Evolutionary conservation across 2,888 invertebrate species (phyloP), one percentile per base, ranked within the genome.

Genomic region (Cephus pulcher): DNA sequence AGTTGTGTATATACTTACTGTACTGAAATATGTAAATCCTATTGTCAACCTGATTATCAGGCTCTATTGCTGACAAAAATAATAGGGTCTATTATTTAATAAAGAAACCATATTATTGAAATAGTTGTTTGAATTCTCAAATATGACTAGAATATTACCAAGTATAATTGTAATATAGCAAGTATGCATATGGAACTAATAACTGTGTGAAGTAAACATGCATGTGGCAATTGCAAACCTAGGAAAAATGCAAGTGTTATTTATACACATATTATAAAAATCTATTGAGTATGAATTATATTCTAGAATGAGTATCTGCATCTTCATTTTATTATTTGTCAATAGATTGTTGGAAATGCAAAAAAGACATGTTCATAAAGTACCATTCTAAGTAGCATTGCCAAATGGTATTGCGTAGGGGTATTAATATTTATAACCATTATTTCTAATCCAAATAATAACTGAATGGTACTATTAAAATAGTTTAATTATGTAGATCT

Each of bases 1-100:
- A 56, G 69, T 77, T 75, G 74, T 77, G 77, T 77, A 77, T 75
- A 78, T 75, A 75, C 56, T 78, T 71, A 56, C 32, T 74, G 77
- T 77, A 77, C 40, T 74, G 33, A 56, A 76, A 73, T 76, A 74
- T 74, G 74, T 74, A 74, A 69, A 77, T 77, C 74, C 34, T 40
- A 56, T 74, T 71, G 37, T 75, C n/a, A 12, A n/a, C 37, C 71
- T 40, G 40, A 78, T 37, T 71, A 69, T 35, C 23, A 34, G 12
- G 35, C 34, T 70, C 70, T 75, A 75, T 78, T 78, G 71, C 75
- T 40, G 78, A 78, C 71, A 75, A 34, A 71, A 56, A 37, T 34
- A 33, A 74, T 78, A 78, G 56, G 75, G 75, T 75, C 75, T 78
- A 35, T 71, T 40, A 78, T 75, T 75, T 33, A 70, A 78, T 78